Evolutionary conservation across 2,797 vertebrate species (phyloP), one percentile per base, ranked within the genome.

Genomic region (Cryptoblepharus egeriae): DNA sequence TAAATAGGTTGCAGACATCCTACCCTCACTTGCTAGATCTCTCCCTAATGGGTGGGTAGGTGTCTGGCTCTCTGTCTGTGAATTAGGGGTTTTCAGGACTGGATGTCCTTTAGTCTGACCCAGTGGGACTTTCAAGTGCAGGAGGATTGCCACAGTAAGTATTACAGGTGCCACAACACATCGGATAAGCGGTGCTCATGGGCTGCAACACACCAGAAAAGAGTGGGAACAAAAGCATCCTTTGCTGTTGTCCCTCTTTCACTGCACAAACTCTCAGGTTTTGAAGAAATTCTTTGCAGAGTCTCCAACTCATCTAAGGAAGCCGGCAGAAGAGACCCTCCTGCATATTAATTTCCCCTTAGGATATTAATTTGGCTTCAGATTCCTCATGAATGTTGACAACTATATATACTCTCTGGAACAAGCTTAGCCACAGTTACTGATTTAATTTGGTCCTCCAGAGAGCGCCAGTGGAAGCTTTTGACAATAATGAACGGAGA

Each of bases 391-490:
- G 89, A 89, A 88, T 89, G 85, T 80, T 89, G 90, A 93, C 89
- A 90, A 88, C 80, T 81, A 84, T 83, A 77, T 70, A 83, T 30
- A 85, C 73, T 92, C 87, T 77, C 77, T 39, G 84, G 85, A 81
- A 80, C 89, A 82, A 88, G 79, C 61, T 67, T 70, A 67, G 83
- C 78, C 72, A 74, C 85, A 60, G 90, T 85, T 86, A 82, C 84
- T 89, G 87, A 91, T 88, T 90, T 91, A 92, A 92, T 93, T 85
- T 83, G 67, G 32, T 87, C 28, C 89, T 89, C 89, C 52, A 20
- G 89, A 88, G 88, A 55, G 32, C 15, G n/a, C 69, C 84, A 83
- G 87, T 68, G 28, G 71, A 88, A 83, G 61, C 1, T 68, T 88
- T 90, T 83, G 24, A 82, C 42, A 81, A 86, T 85, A 88, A 89